Evolutionary conservation across 2,797 vertebrate species (phyloP).

Genomic region (Amphiprion clarkii): DNA sequence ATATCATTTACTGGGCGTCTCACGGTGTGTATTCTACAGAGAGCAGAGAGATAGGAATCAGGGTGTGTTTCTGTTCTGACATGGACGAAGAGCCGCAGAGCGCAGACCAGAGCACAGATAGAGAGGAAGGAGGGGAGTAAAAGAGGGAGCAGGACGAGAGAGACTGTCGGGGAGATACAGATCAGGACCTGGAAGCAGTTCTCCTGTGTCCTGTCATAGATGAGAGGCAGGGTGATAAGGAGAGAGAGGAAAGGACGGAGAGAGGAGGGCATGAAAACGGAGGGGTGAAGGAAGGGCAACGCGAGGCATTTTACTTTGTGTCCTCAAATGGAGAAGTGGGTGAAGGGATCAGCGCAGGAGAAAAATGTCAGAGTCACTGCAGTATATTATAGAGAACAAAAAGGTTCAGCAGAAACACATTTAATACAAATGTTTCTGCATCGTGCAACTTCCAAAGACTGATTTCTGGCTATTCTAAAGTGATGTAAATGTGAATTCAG

Average conservation of each 20-base stretch:
- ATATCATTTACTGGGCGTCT: constrained; percentile 44
- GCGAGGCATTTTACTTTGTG: constrained; percentile 51
- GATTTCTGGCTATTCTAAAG: constrained; percentile 34
- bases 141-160: constrained; percentile 33
- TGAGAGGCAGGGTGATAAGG: constrained; percentile 70
- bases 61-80: constrained; percentile 73
- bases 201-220: constrained; percentile 73
- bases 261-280: constrained; percentile 50
- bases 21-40: constrained; percentile 63
- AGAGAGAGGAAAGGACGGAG: constrained; percentile 61
- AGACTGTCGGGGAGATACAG: constrained; percentile 64
- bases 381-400: constrained; percentile 31
- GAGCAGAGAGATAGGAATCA: constrained; percentile 69
- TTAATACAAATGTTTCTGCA: constrained; percentile 37
- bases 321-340: constrained; percentile 49
- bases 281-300: constrained; percentile 61
- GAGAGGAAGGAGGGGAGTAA: constrained; percentile 9
- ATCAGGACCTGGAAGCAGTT: constrained; percentile 78
- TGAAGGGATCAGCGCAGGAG: constrained; percentile 42
- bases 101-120: constrained; percentile 64
- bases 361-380: constrained; percentile 60
- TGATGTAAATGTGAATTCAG: constrained; percentile 34
- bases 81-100: constrained; percentile 69
- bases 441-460: constrained; percentile 8
- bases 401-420: constrained; percentile 28